A percentile compares a stretch with the other conserved stretches of the same genome.
These are phyloP conservation scores for Bombus difficillimus DNA, from an alignment of 1,140 invertebrate species.

Conservation along the genomic window DNA sequence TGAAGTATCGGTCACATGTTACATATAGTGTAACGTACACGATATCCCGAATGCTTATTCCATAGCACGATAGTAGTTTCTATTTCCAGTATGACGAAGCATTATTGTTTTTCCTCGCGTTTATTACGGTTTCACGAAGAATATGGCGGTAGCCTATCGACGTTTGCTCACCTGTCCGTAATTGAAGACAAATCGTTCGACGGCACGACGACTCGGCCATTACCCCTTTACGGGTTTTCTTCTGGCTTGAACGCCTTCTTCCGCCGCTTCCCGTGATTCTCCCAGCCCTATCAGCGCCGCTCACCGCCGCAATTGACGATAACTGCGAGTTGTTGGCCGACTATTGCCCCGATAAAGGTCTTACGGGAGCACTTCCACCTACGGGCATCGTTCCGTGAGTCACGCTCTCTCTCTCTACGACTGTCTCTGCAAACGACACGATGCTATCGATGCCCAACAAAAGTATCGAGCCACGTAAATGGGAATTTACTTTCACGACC, in stretches of 20 bases:
- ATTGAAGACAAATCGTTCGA: slow-evolving; percentile 53
- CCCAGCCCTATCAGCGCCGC: slow-evolving; percentile 8
- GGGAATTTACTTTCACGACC: neutral
- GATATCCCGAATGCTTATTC: too few relatives aligned
- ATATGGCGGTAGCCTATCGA: too few relatives aligned
- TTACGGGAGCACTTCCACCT: slow-evolving; percentile 42
- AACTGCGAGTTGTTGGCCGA: slow-evolving; percentile 54
- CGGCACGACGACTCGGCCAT: neutral
- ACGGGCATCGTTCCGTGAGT: slow-evolving; percentile 18
- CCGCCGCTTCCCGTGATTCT: slow-evolving; percentile 1
- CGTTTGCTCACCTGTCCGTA: slow-evolving; percentile 41
- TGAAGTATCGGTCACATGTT: too few relatives aligned
- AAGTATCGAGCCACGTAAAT: neutral
- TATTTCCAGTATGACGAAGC: too few relatives aligned
- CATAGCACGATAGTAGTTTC: too few relatives aligned
- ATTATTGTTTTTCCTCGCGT: neutral
- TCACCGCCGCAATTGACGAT: slow-evolving; percentile 41
- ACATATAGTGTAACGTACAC: too few relatives aligned
- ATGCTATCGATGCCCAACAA: neutral
- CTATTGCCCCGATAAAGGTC: slow-evolving; percentile 46
- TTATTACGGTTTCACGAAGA: neutral
- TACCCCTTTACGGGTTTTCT: slow-evolving; percentile 47
- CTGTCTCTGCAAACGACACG: neutral
- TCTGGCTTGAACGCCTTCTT: slow-evolving; percentile 3
- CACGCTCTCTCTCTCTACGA: neutral